Conservation (phyloP, 2,797 vertebrate genomes). For the Coregonus suidteri region DNA sequence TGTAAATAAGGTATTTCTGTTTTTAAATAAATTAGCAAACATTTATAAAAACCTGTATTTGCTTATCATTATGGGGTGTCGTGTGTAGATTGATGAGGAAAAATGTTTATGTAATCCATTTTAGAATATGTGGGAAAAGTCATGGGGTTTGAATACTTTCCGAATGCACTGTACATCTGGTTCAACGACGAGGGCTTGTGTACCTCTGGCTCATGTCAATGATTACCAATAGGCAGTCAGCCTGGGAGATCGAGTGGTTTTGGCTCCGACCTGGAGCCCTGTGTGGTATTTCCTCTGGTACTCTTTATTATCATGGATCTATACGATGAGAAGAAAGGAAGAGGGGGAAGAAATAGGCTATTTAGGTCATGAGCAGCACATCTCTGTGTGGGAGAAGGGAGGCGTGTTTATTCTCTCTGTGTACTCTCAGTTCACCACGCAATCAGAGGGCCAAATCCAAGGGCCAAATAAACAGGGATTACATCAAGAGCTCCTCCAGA, state of each 20-base stretch:
- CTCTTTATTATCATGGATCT: slow-evolving; percentile 17
- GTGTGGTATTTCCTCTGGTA: slow-evolving; percentile 4
- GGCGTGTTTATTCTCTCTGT: slow-evolving; percentile 32
- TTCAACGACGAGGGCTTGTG: too few species aligned
- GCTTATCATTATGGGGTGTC: too few species aligned
- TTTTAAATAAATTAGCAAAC: too few species aligned
- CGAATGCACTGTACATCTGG: too few species aligned
- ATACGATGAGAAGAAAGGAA: background rate
- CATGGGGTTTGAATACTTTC: too few species aligned
- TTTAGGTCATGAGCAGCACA: slow-evolving; percentile 13
- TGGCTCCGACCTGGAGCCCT: slow-evolving; percentile 1
- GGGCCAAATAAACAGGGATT: slow-evolving; percentile 68
- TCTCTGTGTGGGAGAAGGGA: slow-evolving; percentile 18
- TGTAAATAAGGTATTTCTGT: too few species aligned
- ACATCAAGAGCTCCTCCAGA: slow-evolving; percentile 35
- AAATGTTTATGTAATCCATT: too few species aligned
- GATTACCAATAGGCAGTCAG: too few species aligned
- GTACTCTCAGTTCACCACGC: slow-evolving; percentile 37
- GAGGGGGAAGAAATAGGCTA: slow-evolving; percentile 4
- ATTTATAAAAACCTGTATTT: too few species aligned
- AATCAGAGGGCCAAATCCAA: slow-evolving; percentile 37
- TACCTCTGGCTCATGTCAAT: too few species aligned
- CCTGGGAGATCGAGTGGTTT: slow-evolving; percentile 13
- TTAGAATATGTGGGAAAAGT: too few species aligned
- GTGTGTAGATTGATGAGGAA: too few species aligned